Evolutionary conservation across 2,113 vertebrate genomes (phyloP).

Genomic region (Erpornis zantholeuca): DNA sequence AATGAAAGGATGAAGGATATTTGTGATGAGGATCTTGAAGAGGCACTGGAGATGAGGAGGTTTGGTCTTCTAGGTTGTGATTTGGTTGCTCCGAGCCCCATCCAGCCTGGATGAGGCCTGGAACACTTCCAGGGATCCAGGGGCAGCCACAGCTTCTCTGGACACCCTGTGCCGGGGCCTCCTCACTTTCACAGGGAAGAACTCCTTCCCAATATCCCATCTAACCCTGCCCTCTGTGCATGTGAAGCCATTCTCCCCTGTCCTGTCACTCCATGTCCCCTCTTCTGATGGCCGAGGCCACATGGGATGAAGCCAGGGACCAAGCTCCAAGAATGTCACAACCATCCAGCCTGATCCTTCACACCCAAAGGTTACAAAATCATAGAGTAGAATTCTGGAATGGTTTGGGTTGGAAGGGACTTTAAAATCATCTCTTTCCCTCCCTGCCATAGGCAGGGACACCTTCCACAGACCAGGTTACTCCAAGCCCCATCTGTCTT

Average conservation of each 20-base stretch:
- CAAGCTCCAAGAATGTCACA: background rate
- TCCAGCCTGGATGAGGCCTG: background rate
- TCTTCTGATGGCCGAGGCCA: background rate
- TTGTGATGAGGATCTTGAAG: background rate
- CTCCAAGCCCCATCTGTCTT: fast-evolving
- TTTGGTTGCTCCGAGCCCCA: fast-evolving
- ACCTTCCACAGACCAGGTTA: background rate
- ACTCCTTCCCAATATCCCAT: background rate
- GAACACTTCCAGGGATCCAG: background rate
- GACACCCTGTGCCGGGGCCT: background rate
- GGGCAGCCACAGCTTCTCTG: background rate
- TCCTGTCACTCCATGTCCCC: background rate
- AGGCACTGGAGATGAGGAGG: background rate
- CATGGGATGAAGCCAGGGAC: background rate
- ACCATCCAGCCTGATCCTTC: background rate
- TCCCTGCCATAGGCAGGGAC: background rate
- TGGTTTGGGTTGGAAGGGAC: background rate
- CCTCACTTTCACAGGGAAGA: fast-evolving
- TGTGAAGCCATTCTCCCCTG: background rate
- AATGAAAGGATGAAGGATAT: background rate
- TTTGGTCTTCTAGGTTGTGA: background rate
- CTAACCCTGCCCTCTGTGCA: fast-evolving
- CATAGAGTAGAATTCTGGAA: background rate
- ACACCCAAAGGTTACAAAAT: background rate
- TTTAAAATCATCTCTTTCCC: fast-evolving